These are phyloP conservation scores for Gasterosteus aculeatus DNA, from an alignment of 2,113 vertebrate genomes.

Conservation along the genomic window DNA sequence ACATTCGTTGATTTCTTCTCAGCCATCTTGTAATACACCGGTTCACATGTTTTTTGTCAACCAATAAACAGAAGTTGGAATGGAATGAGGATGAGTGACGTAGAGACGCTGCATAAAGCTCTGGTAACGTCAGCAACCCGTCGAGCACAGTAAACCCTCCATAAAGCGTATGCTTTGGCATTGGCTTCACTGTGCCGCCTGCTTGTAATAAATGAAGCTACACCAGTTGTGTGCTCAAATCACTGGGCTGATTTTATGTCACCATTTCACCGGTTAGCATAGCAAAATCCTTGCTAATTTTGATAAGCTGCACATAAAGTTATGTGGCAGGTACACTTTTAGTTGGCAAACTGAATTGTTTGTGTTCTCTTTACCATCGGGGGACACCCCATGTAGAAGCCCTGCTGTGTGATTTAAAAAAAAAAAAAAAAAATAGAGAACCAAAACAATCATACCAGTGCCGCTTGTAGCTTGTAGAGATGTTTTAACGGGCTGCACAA, in stretches of 20 bases:
- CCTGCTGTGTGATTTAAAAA: neutral
- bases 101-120: neutral
- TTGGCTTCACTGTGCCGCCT: no score
- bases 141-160: neutral
- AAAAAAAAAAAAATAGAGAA: neutral
- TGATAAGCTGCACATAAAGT: no score
- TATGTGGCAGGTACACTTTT: no score
- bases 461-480: neutral
- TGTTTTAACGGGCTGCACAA: neutral
- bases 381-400: neutral
- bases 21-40: neutral
- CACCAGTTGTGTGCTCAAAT: neutral
- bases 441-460: neutral
- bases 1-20: neutral
- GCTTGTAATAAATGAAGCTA: neutral
- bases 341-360: neutral
- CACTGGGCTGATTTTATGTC: neutral
- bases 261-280: neutral
- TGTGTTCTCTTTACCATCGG: neutral
- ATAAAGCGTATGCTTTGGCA: neutral
- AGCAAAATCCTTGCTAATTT: neutral
- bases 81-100: neutral
- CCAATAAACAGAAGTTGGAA: neutral
- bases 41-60: neutral
- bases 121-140: neutral